Evolutionary conservation across 2,888 invertebrate genomes (phyloP).

Genomic region (Arrhopalites spinosus): DNA sequence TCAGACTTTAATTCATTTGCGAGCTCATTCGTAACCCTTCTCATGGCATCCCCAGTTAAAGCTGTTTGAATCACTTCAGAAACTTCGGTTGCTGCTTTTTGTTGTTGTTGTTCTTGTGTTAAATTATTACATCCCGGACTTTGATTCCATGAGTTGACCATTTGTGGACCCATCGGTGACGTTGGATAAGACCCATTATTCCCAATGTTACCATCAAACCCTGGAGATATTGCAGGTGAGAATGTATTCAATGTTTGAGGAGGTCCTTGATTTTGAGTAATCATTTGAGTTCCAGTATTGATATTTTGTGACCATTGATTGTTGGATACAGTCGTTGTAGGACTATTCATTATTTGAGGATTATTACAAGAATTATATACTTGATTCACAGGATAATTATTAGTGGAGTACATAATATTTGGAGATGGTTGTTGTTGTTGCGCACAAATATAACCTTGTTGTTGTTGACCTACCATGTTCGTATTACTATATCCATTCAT

Average conservation of each 20-base stretch:
- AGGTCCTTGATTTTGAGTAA: not conserved
- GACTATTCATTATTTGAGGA: too few relatives aligned
- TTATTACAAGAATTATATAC: too few relatives aligned
- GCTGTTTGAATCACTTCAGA: slow-evolving; percentile 29
- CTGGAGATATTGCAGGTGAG: not conserved
- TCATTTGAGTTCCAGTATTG: not conserved
- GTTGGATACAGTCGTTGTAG: too few relatives aligned
- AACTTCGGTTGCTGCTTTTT: slow-evolving; percentile 19
- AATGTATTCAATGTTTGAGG: slow-evolving; percentile 1
- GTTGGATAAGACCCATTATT: slow-evolving; percentile 14
- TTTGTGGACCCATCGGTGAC: slow-evolving; percentile 18
- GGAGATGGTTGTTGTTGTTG: too few relatives aligned
- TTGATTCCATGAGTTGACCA: not conserved
- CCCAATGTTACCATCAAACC: not conserved
- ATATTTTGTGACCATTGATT: not conserved
- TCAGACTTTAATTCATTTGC: slow-evolving; percentile 82
- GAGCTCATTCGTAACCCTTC: slow-evolving; percentile 71
- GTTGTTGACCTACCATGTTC: not conserved
- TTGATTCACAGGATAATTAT: too few relatives aligned
- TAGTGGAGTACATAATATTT: too few relatives aligned
- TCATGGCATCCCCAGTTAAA: slow-evolving; percentile 44
- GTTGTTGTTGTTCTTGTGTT: slow-evolving; percentile 26
- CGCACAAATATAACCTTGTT: too few relatives aligned
- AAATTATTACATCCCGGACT: not conserved
- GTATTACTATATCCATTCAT: not conserved